These are phyloP conservation scores for Uromys caudimaculatus DNA, from an alignment of 2,797 vertebrate species.

Conservation along the genomic window DNA sequence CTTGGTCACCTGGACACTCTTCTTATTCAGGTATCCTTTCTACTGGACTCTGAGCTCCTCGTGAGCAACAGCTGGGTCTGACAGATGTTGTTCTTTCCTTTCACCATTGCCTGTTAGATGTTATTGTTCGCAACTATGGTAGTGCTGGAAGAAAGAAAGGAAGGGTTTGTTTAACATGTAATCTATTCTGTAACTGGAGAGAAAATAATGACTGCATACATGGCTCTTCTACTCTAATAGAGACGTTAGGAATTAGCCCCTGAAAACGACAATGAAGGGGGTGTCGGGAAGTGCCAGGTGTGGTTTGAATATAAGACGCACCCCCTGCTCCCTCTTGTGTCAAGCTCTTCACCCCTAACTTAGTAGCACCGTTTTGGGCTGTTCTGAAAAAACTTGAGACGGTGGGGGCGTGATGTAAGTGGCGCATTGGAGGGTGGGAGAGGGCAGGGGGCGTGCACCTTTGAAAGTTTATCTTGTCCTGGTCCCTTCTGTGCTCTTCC, in stretches of 20 bases:
- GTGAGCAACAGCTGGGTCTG: neutral
- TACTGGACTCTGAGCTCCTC: neutral
- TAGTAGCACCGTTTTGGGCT: neutral
- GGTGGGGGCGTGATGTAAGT: neutral
- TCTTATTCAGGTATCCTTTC: conserved; percentile 21
- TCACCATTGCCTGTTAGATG: neutral
- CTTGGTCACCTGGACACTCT: neutral
- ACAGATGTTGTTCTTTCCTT: neutral
- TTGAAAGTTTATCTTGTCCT: neutral
- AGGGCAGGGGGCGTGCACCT: too few species aligned
- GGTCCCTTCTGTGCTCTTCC: neutral
- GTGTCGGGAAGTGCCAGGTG: neutral
- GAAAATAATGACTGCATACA: conserved; percentile 35
- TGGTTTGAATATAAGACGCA: neutral
- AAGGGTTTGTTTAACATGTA: neutral
- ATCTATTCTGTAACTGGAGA: neutral
- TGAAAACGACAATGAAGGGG: neutral
- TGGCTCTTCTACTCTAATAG: neutral
- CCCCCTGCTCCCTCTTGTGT: neutral
- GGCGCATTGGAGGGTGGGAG: too few species aligned
- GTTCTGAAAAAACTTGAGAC: neutral
- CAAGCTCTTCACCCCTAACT: neutral
- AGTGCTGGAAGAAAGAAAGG: neutral
- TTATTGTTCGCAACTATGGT: neutral
- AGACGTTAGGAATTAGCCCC: conserved; percentile 25